Base-by-base conservation (phyloP, 2,888 invertebrate genomes). In the Polyommatus iphigenia region DNA sequence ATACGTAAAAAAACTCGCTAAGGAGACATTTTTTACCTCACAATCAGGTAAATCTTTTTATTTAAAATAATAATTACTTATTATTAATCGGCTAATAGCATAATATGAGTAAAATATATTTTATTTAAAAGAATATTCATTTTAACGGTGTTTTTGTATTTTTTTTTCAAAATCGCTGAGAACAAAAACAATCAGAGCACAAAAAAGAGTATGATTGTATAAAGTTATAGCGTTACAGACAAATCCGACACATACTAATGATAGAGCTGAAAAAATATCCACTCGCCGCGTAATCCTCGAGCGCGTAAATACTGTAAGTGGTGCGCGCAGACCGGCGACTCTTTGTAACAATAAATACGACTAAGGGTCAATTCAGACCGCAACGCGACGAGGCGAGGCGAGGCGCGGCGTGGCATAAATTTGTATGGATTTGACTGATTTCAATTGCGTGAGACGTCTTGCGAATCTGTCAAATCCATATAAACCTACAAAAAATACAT, bases 231-330 rank as follows among this genome's bases (percentile, higher is more conserved):
- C 67, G 20, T 62, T 18, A 67, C 67, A 67, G 67, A 32, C 29
- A 67, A 67, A 67, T 67, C 67, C 29, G 29, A 67, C 67, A 67
- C 29, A 18, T 67, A 67, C 67, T 67, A 67, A 67, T 29, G 67
- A 32, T 67, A 32, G 67, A 15, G 29, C 67, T 29, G 29, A 67
- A 67, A 67, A 67, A 32, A 67, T 67, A 32, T 29, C 67, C 67
- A 18, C 67, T 67, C 67, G 67, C 67, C 29, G 29, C 29, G 29
- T 67, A 29, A 67, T 67, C 67, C 67, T 67, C 67, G 15, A 32
- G 29, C 67, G 13, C 67, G 67, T 67, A 67, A 67, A 67, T 32
- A 77, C 29, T 77, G 24, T 29, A 67, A 46, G 62, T 46, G 41
- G 15, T 18, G 18, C 24, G 41, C 46, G 77, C n/a, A 67, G 41